Base-by-base conservation (phyloP, 2,888 invertebrate species). In the Tyria jacobaeae region DNA sequence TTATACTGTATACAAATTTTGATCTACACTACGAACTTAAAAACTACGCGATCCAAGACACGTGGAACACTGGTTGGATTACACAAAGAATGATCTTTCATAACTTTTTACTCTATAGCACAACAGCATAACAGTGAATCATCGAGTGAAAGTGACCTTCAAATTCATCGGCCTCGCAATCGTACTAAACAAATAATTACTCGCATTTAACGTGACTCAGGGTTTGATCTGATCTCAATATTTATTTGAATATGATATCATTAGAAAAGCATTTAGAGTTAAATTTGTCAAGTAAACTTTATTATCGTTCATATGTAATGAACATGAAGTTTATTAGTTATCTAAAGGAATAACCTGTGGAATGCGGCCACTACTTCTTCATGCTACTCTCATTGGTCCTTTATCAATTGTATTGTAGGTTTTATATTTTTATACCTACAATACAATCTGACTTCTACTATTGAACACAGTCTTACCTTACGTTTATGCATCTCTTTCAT, bases 131-230 rank as follows among this genome's bases (percentile, higher is more conserved):
- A 66, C 66, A 56, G 60, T 88, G 88, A 89, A 62, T 88, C 89
- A 86, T 64, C 64, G 27, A 72, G 88, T 80, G 89, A 90, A 90
- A 90, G 89, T 75, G 88, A 85, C 89, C 89, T 89, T 89, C 85
- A 82, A 81, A 80, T 79, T 79, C 76, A 64, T 75, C 70, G 67
- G 67, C 73, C 72, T 63, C 58, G 63, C 74, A 59, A 68, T 70
- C 62, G 59, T 65, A 82, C 79, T 78, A 82, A 83, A 81, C 79
- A 85, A 83, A 84, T 81, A 79, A 65, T 69, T 78, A 78, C 79
- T 75, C 66, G 76, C 68, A 5, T 31, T 57, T 73, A 72, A 73
- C 61, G 68, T 86, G 84, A 86, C 75, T 84, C 84, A 84, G 57
- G 60, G 64, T 70, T 68, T 77, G 81, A 80, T 82, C 73, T 68